phyloP scores from a whole-genome alignment of 2,888 invertebrate species.

The Lycia hirtaria region DNA sequence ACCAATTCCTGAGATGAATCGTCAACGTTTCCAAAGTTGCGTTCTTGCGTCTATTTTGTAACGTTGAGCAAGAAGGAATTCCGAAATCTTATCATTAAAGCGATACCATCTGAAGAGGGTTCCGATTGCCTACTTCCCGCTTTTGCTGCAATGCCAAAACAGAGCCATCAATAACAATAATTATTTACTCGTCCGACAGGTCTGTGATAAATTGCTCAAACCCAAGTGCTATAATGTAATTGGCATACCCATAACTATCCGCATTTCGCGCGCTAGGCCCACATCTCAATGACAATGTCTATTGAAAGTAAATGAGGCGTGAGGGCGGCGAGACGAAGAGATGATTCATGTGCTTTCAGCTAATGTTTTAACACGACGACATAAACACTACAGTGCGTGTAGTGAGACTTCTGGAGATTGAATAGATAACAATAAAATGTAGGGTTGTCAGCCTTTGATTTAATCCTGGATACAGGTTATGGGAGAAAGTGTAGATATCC shows the following conservation, averaged over 20 bases:
- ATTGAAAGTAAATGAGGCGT: slow-evolving; percentile 40
- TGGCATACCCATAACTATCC: slow-evolving; percentile 36
- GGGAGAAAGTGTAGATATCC: no score
- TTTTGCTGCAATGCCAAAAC: slow-evolving; percentile 33
- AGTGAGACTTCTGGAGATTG: neutral
- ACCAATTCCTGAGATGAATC: no score
- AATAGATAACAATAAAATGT: neutral
- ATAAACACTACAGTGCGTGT: slow-evolving; percentile 4
- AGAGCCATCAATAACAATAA: slow-evolving; percentile 38
- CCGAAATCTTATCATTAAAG: neutral
- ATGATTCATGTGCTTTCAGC: slow-evolving; percentile 27
- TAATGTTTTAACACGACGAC: slow-evolving; percentile 1
- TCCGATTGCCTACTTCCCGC: slow-evolving; percentile 9
- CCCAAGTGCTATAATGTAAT: slow-evolving; percentile 38
- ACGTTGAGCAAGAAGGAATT: neutral
- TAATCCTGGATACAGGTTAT: no score
- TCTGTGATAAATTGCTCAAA: slow-evolving; percentile 34
- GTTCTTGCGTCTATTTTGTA: neutral
- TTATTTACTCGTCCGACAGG: slow-evolving; percentile 35
- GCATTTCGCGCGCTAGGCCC: slow-evolving; percentile 34
- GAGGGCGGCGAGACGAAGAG: slow-evolving; percentile 2
- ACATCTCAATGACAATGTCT: slow-evolving; percentile 39
- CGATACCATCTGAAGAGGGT: neutral
- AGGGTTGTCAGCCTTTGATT: no score
- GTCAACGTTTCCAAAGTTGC: neutral